phyloP scores from a whole-genome alignment of 1,140 invertebrate genomes.

The Rhagoletis pomonella region DNA sequence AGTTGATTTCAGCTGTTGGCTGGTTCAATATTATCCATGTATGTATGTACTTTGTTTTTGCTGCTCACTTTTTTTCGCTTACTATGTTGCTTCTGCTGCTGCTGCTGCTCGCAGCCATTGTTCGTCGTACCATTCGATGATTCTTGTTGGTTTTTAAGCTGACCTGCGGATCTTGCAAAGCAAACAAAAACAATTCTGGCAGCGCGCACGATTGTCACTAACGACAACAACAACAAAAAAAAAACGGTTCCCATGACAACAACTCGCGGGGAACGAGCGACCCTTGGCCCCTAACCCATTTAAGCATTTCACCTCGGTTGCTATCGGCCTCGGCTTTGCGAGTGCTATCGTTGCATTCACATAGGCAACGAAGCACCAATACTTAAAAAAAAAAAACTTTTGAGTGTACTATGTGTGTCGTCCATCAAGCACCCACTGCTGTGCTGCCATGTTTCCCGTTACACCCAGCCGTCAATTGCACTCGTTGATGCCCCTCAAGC shows the following conservation, averaged over 20 bases:
- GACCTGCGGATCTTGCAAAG: constrained; percentile 12
- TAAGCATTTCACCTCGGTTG: background rate
- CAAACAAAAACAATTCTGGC: background rate
- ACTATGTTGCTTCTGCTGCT: no score
- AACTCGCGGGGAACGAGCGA: background rate
- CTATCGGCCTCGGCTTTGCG: background rate
- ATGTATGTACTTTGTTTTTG: no score
- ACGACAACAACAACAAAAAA: background rate
- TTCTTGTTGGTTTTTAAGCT: background rate
- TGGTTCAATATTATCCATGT: no score
- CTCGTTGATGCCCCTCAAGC: background rate
- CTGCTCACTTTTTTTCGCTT: no score
- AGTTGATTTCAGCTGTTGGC: background rate
- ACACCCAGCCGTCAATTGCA: background rate
- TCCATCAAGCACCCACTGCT: background rate
- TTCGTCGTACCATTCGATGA: background rate
- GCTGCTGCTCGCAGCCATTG: background rate
- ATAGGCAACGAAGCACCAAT: background rate
- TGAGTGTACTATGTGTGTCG: background rate
- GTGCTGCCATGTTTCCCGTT: background rate
- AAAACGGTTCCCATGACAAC: background rate
- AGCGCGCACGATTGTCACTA: background rate
- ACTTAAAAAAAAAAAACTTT: no score
- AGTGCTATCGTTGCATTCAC: background rate
- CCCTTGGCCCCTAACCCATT: background rate